These are phyloP conservation scores for Heterotis niloticus DNA, from an alignment of 2,113 vertebrate species.

Conservation along the genomic window DNA sequence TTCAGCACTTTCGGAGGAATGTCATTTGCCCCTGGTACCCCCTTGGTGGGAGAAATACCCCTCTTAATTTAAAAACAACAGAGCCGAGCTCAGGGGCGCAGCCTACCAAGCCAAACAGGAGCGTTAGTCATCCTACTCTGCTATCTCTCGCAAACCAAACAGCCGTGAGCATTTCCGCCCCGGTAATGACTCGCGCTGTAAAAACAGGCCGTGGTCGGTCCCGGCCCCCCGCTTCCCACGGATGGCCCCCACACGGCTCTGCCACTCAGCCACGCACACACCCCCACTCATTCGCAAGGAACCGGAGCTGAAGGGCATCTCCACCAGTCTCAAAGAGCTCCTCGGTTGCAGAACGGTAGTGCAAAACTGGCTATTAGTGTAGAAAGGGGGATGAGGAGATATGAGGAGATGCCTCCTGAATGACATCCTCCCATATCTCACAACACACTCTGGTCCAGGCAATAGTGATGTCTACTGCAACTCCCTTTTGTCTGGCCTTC, in stretches of 20 bases:
- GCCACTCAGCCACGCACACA: slow-evolving; percentile 32
- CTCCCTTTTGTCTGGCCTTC: too few relatives aligned
- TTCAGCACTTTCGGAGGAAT: slow-evolving; percentile 9
- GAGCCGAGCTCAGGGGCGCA: slow-evolving; percentile 37
- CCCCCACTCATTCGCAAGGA: background rate
- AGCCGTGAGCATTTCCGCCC: slow-evolving; percentile 63
- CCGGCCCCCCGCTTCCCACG: slow-evolving; percentile 34
- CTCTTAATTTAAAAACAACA: slow-evolving; percentile 49
- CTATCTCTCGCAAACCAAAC: slow-evolving; percentile 51
- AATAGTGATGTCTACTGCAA: too few relatives aligned
- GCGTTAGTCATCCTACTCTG: slow-evolving; percentile 23
- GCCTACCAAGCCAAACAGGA: slow-evolving; percentile 58
- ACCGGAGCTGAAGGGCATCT: too few relatives aligned
- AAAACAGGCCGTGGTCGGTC: slow-evolving; percentile 55
- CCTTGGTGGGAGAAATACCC: slow-evolving; percentile 42
- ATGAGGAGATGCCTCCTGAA: background rate
- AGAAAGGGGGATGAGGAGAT: too few relatives aligned
- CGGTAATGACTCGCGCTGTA: slow-evolving; percentile 52
- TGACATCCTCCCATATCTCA: too few relatives aligned
- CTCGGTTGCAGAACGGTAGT: background rate
- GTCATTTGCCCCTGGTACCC: background rate
- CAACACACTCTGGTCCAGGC: too few relatives aligned
- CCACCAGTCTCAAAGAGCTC: background rate
- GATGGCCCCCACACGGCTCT: slow-evolving; percentile 34
- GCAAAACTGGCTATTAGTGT: background rate